A percentile compares a stretch with the other conserved stretches of the same genome.
Conservation (phyloP, 2,113 vertebrate species). For the Acrocephalus arundinaceus region DNA sequence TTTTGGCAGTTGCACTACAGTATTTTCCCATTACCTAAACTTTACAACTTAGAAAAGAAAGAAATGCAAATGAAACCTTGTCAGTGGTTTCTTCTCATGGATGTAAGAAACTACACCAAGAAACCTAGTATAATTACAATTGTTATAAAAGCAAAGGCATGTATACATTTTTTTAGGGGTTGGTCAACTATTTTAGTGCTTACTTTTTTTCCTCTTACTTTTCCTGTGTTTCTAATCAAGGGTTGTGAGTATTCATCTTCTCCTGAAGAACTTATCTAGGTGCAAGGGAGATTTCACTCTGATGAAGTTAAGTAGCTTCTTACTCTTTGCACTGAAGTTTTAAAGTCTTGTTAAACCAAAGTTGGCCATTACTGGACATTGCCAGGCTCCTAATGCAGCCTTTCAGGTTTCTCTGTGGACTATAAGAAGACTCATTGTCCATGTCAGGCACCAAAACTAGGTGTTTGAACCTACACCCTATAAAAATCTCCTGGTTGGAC, state of each 20-base stretch:
- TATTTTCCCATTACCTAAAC: not conserved
- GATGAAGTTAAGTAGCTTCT: not conserved
- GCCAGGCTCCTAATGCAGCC: not conserved
- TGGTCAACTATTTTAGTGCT: accelerated
- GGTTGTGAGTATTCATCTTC: not conserved
- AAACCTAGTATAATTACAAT: not conserved
- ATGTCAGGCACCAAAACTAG: not conserved
- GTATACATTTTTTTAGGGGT: not conserved
- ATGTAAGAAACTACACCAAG: not conserved
- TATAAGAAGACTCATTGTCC: not conserved
- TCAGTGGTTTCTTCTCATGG: not conserved
- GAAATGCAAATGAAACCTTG: not conserved
- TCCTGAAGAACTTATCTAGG: not conserved
- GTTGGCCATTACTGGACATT: not conserved
- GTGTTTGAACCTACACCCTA: not conserved
- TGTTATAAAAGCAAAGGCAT: not conserved
- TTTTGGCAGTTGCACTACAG: not conserved
- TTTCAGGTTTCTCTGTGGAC: not conserved
- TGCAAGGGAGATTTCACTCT: not conserved
- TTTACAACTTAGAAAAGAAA: not conserved
- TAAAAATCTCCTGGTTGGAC: not conserved
- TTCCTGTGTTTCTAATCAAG: not conserved
- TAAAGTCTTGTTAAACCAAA: not conserved
- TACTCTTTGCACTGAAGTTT: not conserved
- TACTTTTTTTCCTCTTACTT: not conserved